These are phyloP conservation scores for Napeogenes inachia DNA, from an alignment of 2,888 invertebrate species.

Conservation along the genomic window DNA sequence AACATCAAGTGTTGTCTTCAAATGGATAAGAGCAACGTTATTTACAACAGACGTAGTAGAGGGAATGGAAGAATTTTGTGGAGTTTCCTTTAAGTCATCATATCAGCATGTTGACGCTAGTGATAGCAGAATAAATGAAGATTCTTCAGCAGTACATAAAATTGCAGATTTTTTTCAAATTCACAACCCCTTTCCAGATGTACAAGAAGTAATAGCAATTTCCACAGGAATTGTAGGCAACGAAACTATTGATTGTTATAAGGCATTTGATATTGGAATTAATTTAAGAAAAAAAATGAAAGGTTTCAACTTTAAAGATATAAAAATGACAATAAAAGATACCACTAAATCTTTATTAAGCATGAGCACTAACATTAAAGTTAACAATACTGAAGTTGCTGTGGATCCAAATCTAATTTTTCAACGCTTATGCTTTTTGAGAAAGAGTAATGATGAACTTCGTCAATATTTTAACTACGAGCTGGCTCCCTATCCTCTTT, in stretches of 20 bases:
- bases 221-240: conserved; percentile 20
- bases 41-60: conserved; percentile 31
- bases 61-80: conserved; percentile 31
- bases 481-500: too few species aligned
- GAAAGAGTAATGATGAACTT: too few species aligned
- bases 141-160: conserved; percentile 20
- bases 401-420: too few species aligned
- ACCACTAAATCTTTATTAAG: too few species aligned
- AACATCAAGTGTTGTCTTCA: conserved; percentile 28
- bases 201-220: conserved; percentile 13
- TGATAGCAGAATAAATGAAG: conserved; percentile 25
- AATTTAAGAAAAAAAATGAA: conserved; percentile 18
- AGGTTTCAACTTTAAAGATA: too few species aligned
- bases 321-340: too few species aligned
- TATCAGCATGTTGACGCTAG: conserved; percentile 24
- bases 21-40: conserved; percentile 21
- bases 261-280: conserved; percentile 20
- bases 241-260: conserved; percentile 21
- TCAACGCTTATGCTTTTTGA: too few species aligned
- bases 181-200: conserved; percentile 18
- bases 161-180: conserved; percentile 7
- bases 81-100: conserved; percentile 21
- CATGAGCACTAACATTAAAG: too few species aligned
- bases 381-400: too few species aligned
- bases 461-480: too few species aligned